Evolutionary conservation across 2,113 vertebrate genomes (phyloP).

Genomic region (Onychorhynchus coronatus): DNA sequence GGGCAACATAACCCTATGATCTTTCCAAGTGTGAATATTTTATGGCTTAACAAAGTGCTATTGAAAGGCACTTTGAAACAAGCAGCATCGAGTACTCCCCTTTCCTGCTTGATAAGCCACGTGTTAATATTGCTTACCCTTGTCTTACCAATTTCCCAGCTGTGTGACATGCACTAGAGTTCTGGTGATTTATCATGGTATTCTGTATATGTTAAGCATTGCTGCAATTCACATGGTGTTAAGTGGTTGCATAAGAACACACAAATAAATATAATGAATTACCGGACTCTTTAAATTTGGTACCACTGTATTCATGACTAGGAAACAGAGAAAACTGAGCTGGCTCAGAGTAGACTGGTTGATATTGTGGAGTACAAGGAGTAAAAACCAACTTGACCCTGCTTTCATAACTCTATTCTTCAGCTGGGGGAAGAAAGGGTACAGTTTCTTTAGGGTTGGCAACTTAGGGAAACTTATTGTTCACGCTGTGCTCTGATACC

Average conservation of each 20-base stretch:
- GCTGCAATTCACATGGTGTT: slow-evolving; percentile 21
- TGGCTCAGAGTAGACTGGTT: not conserved
- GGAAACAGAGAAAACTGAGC: not conserved
- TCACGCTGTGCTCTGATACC: not conserved
- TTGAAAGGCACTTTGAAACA: slow-evolving; percentile 19
- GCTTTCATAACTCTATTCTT: slow-evolving; percentile 35
- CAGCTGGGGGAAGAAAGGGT: not conserved
- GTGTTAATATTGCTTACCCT: slow-evolving; percentile 8
- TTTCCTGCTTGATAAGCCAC: slow-evolving; percentile 1
- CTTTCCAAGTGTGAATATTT: slow-evolving; percentile 42
- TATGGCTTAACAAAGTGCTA: slow-evolving; percentile 18
- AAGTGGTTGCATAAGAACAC: slow-evolving; percentile 26
- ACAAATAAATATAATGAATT: slow-evolving; percentile 4
- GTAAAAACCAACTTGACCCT: slow-evolving; percentile 26
- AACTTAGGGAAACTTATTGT: not conserved
- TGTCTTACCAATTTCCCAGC: slow-evolving; percentile 23
- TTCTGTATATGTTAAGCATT: not conserved
- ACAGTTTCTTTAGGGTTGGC: slow-evolving; percentile 16
- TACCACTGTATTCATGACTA: not conserved
- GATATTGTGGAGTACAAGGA: not conserved
- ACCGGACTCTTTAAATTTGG: not conserved
- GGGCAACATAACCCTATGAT: not conserved
- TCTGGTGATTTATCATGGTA: slow-evolving; percentile 41
- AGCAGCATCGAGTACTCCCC: not conserved
- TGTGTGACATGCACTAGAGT: not conserved